Conservation (phyloP, 2,113 vertebrate species). For the Mormyrus lacerda region DNA sequence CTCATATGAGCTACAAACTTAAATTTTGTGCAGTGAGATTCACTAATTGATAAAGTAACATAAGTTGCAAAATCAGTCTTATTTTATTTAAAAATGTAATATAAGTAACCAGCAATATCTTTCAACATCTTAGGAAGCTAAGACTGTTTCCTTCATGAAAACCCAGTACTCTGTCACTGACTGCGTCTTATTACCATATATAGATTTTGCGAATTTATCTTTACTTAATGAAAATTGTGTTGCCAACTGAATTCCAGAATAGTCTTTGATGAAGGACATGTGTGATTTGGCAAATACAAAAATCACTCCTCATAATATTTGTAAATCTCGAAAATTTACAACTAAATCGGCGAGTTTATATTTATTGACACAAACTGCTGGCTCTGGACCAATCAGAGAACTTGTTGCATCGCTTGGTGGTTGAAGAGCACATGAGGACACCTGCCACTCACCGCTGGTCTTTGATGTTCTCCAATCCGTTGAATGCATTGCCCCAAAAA, state of each 20-base stretch:
- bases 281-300: not conserved
- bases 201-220: slow-evolving; percentile 5
- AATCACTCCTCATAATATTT: not conserved
- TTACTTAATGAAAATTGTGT: not conserved
- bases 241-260: not conserved
- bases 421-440: not conserved
- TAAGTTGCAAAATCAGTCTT: not conserved
- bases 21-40: not conserved
- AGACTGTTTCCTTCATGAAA: not conserved
- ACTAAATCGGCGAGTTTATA: slow-evolving; percentile 9
- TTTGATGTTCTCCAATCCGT: slow-evolving; percentile 11
- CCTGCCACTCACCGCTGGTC: not conserved
- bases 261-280: not conserved
- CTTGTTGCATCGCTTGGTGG: not conserved
- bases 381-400: slow-evolving; percentile 19
- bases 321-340: not conserved
- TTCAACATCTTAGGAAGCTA: not conserved
- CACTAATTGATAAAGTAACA: not conserved
- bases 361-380: slow-evolving; percentile 33
- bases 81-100: not conserved
- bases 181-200: not conserved
- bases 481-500: slow-evolving; percentile 20
- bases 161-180: not conserved
- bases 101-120: not conserved
- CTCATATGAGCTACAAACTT: not conserved